Base-by-base conservation (phyloP, 2,888 invertebrate genomes). In the Biston stratarius region DNA sequence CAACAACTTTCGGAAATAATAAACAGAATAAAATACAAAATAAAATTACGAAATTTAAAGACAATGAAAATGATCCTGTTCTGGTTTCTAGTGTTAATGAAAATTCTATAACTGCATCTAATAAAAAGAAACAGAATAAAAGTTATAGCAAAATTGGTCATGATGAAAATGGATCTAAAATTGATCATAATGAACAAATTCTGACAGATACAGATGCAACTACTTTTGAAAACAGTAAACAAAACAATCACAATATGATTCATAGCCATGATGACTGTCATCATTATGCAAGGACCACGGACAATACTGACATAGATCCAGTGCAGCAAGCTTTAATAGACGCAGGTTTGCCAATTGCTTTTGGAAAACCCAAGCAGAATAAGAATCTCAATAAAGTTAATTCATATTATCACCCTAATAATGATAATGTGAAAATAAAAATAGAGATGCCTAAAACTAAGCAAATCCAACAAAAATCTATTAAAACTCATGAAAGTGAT, bases 281-380 rank as follows among this genome's bases (percentile, higher is more conserved):
- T 24, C 24, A 24, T 24, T 15, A 15, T 40, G 15, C 38, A 2
- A 34, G 2, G 40, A 53, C 10, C 38, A 40, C 15, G 1, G 12
- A 52, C 38, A 55, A 15, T 24, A 24, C 57, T 33, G 49, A 38
- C 58, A 24, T 14, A 14, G 61, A 71, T 67, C 36, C 66, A 11
- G 51, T 55, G 45, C 51, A 53, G 58, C 70, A 78, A 65, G 77
- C 75, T 61, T 74, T 83, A 57, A 38, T 64, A 58, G 68, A 74
- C 55, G 82, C 82, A 67, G 83, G 83, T 7, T 77, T 86, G 24
- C 89, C 88, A 64, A 77, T 57, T 44, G 67, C 71, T 55, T 73
- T 74, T 69, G 72, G 74, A 1, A 74, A 72, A 64, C 11, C 34
- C 7, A 70, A 63, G 57, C 40, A 58, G 33, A 58, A 56, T 10